A percentile compares a stretch with the other conserved stretches of the same genome.
phyloP scores from a whole-genome alignment of 1,140 invertebrate species.

The Telenomus remus region DNA sequence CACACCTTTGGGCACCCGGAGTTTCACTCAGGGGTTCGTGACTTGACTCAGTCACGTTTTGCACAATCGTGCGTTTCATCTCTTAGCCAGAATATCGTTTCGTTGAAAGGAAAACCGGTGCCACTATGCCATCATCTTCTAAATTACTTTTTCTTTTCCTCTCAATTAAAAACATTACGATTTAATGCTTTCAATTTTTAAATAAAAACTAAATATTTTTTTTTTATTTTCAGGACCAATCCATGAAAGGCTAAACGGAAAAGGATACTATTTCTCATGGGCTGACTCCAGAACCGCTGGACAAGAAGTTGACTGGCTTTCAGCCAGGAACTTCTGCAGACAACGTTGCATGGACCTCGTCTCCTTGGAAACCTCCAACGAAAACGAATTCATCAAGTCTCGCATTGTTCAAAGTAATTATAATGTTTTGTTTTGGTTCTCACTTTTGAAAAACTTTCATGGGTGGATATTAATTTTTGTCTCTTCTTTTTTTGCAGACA shows the following conservation, averaged over 20 bases:
- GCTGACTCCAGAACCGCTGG: constrained; percentile 82
- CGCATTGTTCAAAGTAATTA: constrained; percentile 81
- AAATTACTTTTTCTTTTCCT: no score
- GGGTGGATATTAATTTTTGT: constrained; percentile 5
- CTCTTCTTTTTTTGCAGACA: constrained; percentile 60
- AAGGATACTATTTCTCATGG: constrained; percentile 91
- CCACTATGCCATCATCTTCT: background rate
- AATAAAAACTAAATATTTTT: background rate
- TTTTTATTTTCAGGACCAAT: constrained; percentile 68
- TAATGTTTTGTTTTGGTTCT: constrained; percentile 11
- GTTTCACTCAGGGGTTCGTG: constrained; percentile 63
- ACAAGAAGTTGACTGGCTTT: constrained; percentile 87
- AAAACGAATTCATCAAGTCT: constrained; percentile 89
- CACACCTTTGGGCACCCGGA: constrained; percentile 48
- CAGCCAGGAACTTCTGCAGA: constrained; percentile 87
- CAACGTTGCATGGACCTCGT: constrained; percentile 91
- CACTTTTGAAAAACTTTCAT: background rate
- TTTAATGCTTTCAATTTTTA: no score
- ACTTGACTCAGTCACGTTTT: constrained; percentile 54
- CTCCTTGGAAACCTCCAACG: constrained; percentile 85
- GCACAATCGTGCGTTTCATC: constrained; percentile 58
- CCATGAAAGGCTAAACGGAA: constrained; percentile 76
- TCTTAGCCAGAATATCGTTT: constrained; percentile 39
- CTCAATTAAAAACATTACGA: no score
- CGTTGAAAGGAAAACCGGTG: constrained; percentile 32